Percentiles rank a stretch among this genome's conserved stretches.
phyloP scores from a whole-genome alignment of 2,113 vertebrate species.

The Donacobius atricapilla region DNA sequence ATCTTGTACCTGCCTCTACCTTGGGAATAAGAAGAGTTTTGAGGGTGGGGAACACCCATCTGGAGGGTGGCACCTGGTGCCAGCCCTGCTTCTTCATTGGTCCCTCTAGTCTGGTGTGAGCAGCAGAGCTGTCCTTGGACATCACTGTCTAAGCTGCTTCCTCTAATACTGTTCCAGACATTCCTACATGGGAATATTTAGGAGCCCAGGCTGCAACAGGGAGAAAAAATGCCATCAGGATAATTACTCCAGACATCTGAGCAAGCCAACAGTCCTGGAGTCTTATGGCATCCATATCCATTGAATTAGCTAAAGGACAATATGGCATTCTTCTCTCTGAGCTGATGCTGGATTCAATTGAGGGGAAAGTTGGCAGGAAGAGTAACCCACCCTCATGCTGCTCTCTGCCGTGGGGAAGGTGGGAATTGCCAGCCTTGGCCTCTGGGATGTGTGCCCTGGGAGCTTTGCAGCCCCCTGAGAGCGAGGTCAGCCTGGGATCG shows the following conservation, averaged over 20 bases:
- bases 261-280: neutral
- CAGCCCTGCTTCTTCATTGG: neutral
- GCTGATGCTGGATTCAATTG: neutral
- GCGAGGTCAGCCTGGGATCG: accelerated
- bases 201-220: neutral
- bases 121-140: neutral
- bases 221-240: neutral
- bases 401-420: neutral
- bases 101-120: neutral
- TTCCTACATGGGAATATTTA: neutral
- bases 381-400: neutral
- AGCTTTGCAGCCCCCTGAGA: neutral
- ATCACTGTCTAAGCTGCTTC: neutral
- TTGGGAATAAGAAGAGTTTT: neutral
- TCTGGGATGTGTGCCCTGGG: neutral
- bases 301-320: neutral
- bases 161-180: neutral
- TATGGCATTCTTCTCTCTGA: neutral
- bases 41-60: neutral
- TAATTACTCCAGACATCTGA: neutral
- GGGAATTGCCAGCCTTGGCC: neutral
- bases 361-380: neutral
- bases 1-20: neutral
- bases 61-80: neutral
- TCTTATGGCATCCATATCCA: neutral